Evolutionary conservation across 2,113 vertebrate genomes (phyloP), one percentile per base, ranked within the genome.

Genomic region (Bubo blakistoni): DNA sequence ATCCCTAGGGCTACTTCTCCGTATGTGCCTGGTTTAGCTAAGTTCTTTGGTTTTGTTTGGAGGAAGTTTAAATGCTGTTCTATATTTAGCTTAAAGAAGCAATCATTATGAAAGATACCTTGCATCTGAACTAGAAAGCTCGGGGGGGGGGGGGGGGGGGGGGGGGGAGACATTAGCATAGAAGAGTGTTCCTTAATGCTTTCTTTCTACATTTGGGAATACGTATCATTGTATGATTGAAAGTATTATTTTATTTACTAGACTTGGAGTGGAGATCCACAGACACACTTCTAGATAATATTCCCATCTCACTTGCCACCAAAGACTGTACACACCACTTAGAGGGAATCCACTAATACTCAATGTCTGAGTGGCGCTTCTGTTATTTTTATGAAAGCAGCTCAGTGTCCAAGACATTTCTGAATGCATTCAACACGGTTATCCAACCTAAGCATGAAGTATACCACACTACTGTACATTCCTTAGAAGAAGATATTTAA

Each of bases 191-290:
- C 52, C 10, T 55, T 58, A 66, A 79, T 16, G 44, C 14, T 47
- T 87, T 51, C 14, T 47, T 87, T 55, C 25, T 55, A 40, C 21
- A 65, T 40, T 13, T 92, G 30, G 61, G 40, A 88, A 80, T 61
- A 69, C 0, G 1, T 13, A 57, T 16, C 3, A 12, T 2, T 51
- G 19, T 42, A 73, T 9, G 5, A 61, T 9, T n/a, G 3, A 13
- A 78, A 81, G 11, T 38, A 66, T 22, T 81, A 12, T 19, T 72
- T 40, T 54, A 49, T 47, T 72, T 91, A 71, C 44, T 44, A 54
- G 11, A 85, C 6, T 24, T 32, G 10, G 32, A 81, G 8, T 13
- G 8, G 11, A 77, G 36, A 61, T 66, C 22, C 19, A 81, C 29
- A 61, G 18, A 73, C 20, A 55, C 3, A 3, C 34, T 44, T 42